phyloP scores from a whole-genome alignment of 92 coral and sea anemone species.

The Parazoanthus swiftii region DNA sequence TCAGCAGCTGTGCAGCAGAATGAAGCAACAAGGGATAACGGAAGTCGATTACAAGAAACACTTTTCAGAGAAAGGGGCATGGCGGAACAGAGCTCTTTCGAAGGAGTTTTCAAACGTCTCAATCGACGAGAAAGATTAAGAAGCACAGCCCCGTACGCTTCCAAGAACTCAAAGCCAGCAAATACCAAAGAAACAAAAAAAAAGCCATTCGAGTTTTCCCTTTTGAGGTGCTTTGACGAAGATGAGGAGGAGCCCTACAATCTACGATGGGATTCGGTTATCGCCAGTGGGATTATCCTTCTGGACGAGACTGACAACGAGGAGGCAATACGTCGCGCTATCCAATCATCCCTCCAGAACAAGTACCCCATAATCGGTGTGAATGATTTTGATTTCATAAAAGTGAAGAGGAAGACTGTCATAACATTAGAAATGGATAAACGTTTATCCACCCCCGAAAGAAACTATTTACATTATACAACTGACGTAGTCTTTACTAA shows the following conservation, averaged over 20 bases:
- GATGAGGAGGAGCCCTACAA: conserved; percentile 34
- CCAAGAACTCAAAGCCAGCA: background rate
- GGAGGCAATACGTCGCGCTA: conserved; percentile 43
- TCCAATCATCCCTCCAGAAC: conserved; percentile 34
- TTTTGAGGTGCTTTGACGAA: conserved; percentile 11
- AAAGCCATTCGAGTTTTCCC: conserved; percentile 24
- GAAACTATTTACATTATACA: too few species aligned
- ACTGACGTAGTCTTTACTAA: too few species aligned
- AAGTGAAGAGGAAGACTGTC: conserved; percentile 50
- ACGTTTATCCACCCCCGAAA: too few species aligned
- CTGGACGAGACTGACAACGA: conserved; percentile 55
- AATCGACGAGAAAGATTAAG: conserved; percentile 49
- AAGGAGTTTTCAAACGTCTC: conserved; percentile 48
- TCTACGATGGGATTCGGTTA: conserved; percentile 52
- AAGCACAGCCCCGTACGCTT: conserved; percentile 30
- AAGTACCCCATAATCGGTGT: conserved; percentile 46
- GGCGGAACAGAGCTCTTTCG: conserved; percentile 46
- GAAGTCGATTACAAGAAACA: background rate
- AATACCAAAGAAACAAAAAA: background rate
- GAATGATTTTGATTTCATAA: conserved; percentile 53
- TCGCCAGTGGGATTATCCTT: conserved; percentile 54
- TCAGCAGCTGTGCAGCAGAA: background rate
- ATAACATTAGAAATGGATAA: conserved; percentile 40
- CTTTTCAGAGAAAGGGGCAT: conserved; percentile 43
- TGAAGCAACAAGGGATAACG: background rate